A percentile compares a stretch with the other conserved stretches of the same genome.
Conservation (phyloP, 2,888 invertebrate genomes). For the Xestia rhomboidea region DNA sequence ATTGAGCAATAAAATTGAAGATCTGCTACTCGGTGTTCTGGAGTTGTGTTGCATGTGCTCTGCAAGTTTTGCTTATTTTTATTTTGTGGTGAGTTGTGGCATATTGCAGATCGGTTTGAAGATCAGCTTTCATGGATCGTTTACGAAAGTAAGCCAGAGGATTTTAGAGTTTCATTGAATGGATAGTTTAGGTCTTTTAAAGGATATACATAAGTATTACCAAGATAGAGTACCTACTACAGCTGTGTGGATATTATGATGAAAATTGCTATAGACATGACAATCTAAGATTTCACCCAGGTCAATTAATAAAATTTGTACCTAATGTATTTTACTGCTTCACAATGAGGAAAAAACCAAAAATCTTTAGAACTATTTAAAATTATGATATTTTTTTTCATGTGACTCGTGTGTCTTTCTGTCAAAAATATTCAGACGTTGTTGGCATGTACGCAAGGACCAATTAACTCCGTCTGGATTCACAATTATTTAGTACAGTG, state of each 20-base stretch:
- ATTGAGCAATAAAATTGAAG: slow-evolving; percentile 86
- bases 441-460: slow-evolving; percentile 33
- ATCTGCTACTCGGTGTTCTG: slow-evolving; percentile 63
- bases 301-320: neutral
- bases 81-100: slow-evolving; percentile 32
- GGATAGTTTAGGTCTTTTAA: neutral
- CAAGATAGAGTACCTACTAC: neutral
- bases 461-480: slow-evolving; percentile 71
- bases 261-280: neutral
- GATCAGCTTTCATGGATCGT: neutral
- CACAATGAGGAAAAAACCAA: neutral
- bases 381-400: neutral
- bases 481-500: slow-evolving; percentile 68
- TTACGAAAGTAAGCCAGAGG: neutral
- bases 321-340: neutral
- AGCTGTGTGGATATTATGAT: neutral
- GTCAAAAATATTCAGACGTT: slow-evolving; percentile 33
- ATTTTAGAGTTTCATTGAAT: neutral
- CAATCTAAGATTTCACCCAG: neutral
- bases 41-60: slow-evolving; percentile 63
- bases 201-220: neutral
- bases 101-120: slow-evolving; percentile 17
- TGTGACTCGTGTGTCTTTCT: neutral
- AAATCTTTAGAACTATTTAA: neutral
- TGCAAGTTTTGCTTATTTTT: slow-evolving; percentile 42